Percentiles rank a stretch among this genome's conserved stretches.
Conservation (phyloP, 1,140 invertebrate species). For the Drosophila ficusphila region DNA sequence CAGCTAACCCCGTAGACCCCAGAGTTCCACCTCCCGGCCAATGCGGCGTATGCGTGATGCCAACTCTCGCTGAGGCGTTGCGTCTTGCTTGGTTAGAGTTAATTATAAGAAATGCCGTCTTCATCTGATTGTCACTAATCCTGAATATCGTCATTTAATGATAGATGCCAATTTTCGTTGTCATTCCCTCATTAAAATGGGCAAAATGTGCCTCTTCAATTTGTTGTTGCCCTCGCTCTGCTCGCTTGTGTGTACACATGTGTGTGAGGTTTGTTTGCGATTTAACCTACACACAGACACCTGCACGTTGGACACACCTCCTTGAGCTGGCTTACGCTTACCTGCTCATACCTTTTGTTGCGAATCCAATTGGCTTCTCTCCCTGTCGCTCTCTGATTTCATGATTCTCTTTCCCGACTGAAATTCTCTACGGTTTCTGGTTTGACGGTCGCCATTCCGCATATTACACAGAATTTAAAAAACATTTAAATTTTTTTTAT, state of each 20-base stretch:
- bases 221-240: background rate
- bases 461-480: no score
- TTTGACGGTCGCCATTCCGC: constrained; percentile 60
- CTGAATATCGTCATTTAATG: constrained; percentile 75
- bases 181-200: constrained; percentile 74
- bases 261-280: constrained; percentile 19
- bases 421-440: background rate
- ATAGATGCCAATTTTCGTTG: constrained; percentile 74
- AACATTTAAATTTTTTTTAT: no score
- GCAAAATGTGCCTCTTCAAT: constrained; percentile 17
- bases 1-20: constrained; percentile 15
- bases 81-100: constrained; percentile 80
- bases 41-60: constrained; percentile 53
- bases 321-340: constrained; percentile 58
- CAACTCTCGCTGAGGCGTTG: constrained; percentile 70
- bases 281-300: constrained; percentile 9
- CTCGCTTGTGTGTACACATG: background rate
- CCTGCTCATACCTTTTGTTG: constrained; percentile 76
- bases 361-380: constrained; percentile 52
- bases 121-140: constrained; percentile 78
- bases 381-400: constrained; percentile 18
- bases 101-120: constrained; percentile 82
- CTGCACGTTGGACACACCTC: constrained; percentile 70
- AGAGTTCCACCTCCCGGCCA: constrained; percentile 41
- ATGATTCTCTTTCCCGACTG: background rate